These are phyloP conservation scores for Champsocephalus gunnari DNA, from an alignment of 2,797 vertebrate genomes.

Conservation along the genomic window DNA sequence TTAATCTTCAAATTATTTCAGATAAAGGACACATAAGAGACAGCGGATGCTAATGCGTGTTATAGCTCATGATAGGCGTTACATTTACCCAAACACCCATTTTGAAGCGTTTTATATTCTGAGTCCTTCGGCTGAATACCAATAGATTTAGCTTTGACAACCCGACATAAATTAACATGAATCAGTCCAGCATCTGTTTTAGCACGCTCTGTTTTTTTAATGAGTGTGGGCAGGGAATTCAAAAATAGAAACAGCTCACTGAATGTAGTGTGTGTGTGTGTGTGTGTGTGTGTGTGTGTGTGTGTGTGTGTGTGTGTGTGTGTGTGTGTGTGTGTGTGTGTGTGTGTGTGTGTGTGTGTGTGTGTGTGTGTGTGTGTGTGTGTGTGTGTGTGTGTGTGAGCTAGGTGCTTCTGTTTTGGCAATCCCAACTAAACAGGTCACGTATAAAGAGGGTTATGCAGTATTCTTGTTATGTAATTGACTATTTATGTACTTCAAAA, in stretches of 20 bases:
- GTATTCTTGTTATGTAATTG: slow-evolving; percentile 50
- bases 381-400: not conserved
- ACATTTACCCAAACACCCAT: slow-evolving; percentile 6
- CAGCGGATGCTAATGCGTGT: not conserved
- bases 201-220: slow-evolving; percentile 63
- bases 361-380: too few species aligned
- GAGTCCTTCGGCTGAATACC: slow-evolving; percentile 42
- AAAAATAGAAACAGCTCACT: slow-evolving; percentile 69
- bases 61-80: not conserved
- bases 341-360: too few species aligned
- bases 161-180: slow-evolving; percentile 68
- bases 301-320: too few species aligned
- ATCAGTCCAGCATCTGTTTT: slow-evolving; percentile 69
- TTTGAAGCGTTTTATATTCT: slow-evolving; percentile 41
- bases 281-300: too few species aligned
- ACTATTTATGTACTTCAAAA: slow-evolving; percentile 7
- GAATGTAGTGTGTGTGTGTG: slow-evolving; percentile 25
- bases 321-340: too few species aligned
- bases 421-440: slow-evolving; percentile 50
- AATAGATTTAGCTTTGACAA: slow-evolving; percentile 51
- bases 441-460: slow-evolving; percentile 37
- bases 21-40: not conserved
- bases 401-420: slow-evolving; percentile 46
- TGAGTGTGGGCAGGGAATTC: slow-evolving; percentile 69
- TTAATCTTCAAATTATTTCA: not conserved